Evolutionary conservation across 1,140 invertebrate genomes (phyloP).

Genomic region (Leptinotarsa defecta): DNA sequence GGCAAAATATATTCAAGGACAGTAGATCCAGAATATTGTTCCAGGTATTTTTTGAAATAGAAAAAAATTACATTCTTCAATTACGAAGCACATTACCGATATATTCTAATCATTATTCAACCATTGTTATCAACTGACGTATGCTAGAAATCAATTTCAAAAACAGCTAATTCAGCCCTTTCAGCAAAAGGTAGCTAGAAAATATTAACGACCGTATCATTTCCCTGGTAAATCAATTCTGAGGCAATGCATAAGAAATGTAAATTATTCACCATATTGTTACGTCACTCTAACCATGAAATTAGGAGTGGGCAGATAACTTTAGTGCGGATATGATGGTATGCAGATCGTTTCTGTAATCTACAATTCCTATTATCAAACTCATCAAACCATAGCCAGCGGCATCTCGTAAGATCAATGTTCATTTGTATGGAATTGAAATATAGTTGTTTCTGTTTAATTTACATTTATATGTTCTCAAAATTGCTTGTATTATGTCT

Average conservation of each 20-base stretch:
- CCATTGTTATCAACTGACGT: too few relatives aligned
- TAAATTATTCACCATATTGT: not conserved
- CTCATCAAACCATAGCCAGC: not conserved
- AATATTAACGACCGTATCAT: not conserved
- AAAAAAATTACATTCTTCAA: too few relatives aligned
- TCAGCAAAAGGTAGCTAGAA: not conserved
- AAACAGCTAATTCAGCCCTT: too few relatives aligned
- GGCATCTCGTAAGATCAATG: not conserved
- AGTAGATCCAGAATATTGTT: too few relatives aligned
- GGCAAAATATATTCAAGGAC: too few relatives aligned
- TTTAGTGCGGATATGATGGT: not conserved
- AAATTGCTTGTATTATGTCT: constrained; percentile 3
- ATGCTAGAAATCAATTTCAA: too few relatives aligned
- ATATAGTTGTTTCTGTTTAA: not conserved
- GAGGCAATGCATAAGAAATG: not conserved
- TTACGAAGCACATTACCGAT: too few relatives aligned
- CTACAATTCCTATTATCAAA: not conserved
- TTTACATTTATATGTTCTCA: not conserved
- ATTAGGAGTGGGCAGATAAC: not conserved
- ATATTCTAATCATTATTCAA: too few relatives aligned
- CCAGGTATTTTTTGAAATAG: too few relatives aligned
- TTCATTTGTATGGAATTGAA: not conserved
- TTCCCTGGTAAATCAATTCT: not conserved
- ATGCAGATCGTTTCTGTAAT: not conserved
- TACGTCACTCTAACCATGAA: not conserved